Conservation (phyloP, 2,113 vertebrate genomes). For the Paradisaea rubra region DNA sequence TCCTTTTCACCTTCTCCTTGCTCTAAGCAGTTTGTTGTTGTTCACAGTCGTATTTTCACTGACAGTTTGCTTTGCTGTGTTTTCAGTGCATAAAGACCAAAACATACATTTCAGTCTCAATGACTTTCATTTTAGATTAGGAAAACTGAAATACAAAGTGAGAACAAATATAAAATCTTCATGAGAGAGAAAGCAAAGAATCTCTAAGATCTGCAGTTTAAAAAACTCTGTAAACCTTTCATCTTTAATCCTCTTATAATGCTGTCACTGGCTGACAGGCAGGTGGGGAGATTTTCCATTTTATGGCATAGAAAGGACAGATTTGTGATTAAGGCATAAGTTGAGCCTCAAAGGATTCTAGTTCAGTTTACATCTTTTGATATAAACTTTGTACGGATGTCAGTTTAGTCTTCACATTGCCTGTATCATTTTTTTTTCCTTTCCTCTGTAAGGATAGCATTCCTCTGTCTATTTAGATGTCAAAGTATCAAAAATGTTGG, state of each 20-base stretch:
- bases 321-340: slow-evolving; percentile 7
- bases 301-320: not conserved
- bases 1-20: slow-evolving; percentile 9
- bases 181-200: slow-evolving; percentile 21
- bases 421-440: not conserved
- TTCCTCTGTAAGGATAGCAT: not conserved
- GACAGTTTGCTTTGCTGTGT: slow-evolving; percentile 43
- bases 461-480: not conserved
- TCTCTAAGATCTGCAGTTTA: slow-evolving; percentile 38
- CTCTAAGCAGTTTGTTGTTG: slow-evolving; percentile 24
- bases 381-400: not conserved
- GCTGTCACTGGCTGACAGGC: slow-evolving; percentile 9
- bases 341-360: not conserved
- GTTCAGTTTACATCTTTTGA: slow-evolving; percentile 10
- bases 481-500: not conserved
- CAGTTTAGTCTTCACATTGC: not conserved
- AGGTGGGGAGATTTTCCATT: slow-evolving; percentile 23
- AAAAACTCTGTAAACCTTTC: slow-evolving; percentile 37
- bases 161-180: slow-evolving; percentile 56
- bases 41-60: slow-evolving; percentile 38
- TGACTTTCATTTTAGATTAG: slow-evolving; percentile 48
- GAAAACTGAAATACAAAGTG: slow-evolving; percentile 42
- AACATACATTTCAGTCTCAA: slow-evolving; percentile 18
- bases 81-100: slow-evolving; percentile 32
- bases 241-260: slow-evolving; percentile 46